Conservation (phyloP, 2,797 vertebrate genomes). For the Squalus acanthias region DNA sequence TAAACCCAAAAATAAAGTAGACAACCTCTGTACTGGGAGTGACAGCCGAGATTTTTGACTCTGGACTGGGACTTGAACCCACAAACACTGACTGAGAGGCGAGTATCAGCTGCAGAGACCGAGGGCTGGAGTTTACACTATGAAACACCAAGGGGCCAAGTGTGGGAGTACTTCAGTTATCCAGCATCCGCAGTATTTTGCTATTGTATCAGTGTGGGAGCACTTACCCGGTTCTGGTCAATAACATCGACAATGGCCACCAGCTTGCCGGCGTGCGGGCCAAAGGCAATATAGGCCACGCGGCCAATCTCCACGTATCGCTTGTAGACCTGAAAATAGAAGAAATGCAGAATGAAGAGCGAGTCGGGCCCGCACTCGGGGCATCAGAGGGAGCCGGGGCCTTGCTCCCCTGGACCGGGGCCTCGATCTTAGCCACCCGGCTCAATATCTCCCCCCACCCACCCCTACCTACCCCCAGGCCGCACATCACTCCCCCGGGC, state of each 20-base stretch:
- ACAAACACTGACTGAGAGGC: too few relatives aligned
- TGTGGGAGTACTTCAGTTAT: too few relatives aligned
- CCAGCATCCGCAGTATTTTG: too few relatives aligned
- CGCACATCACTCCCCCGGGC: background rate
- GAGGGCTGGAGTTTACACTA: too few relatives aligned
- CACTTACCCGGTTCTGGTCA: slow-evolving; percentile 85
- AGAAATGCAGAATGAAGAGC: background rate
- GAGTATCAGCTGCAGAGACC: too few relatives aligned
- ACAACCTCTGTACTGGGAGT: too few relatives aligned
- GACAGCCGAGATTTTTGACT: too few relatives aligned
- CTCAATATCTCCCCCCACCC: background rate
- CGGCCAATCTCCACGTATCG: slow-evolving; percentile 94
- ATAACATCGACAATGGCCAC: slow-evolving; percentile 95
- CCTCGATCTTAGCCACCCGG: accelerated
- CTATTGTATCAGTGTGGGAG: background rate
- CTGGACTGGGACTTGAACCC: too few relatives aligned
- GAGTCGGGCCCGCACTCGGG: background rate
- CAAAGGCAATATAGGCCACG: slow-evolving; percentile 85
- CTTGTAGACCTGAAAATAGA: slow-evolving; percentile 77
- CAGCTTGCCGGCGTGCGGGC: slow-evolving; percentile 85
- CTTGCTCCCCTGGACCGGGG: too few relatives aligned
- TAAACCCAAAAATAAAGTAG: too few relatives aligned
- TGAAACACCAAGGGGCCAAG: background rate
- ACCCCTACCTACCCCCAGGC: background rate
- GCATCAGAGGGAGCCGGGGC: too few relatives aligned